A percentile compares a stretch with the other conserved stretches of the same genome.
These are phyloP conservation scores for Ginglymostoma cirratum DNA, from an alignment of 2,113 vertebrate genomes.

Conservation along the genomic window DNA sequence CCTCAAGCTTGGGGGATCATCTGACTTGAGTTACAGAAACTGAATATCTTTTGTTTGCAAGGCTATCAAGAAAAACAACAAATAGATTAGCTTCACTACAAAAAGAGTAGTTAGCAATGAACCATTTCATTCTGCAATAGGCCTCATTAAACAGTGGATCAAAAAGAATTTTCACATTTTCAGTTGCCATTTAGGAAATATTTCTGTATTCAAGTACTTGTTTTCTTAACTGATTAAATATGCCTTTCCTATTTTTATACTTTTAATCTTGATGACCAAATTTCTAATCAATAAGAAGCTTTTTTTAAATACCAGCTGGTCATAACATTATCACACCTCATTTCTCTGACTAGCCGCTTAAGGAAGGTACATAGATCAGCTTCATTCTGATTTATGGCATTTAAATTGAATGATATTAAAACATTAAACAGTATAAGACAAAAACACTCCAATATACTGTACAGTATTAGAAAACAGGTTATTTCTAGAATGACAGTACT, in stretches of 20 bases:
- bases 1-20: slow-evolving; percentile 27
- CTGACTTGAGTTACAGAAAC: slow-evolving; percentile 36
- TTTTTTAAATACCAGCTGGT: background rate
- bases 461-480: background rate
- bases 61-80: background rate
- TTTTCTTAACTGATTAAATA: background rate
- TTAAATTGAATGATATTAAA: background rate
- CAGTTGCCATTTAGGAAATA: background rate
- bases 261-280: background rate
- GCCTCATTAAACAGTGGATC: background rate
- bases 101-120: background rate
- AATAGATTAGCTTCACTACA: background rate
- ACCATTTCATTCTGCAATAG: background rate
- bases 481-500: background rate
- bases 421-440: background rate
- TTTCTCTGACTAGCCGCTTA: background rate
- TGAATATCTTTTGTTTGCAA: slow-evolving; percentile 24
- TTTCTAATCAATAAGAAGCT: background rate
- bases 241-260: no score
- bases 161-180: background rate
- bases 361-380: background rate
- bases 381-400: background rate
- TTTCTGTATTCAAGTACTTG: background rate
- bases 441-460: background rate
- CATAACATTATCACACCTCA: background rate